These are phyloP conservation scores for Liolophura sinensis DNA, from an alignment of 1,140 invertebrate genomes.

Conservation along the genomic window DNA sequence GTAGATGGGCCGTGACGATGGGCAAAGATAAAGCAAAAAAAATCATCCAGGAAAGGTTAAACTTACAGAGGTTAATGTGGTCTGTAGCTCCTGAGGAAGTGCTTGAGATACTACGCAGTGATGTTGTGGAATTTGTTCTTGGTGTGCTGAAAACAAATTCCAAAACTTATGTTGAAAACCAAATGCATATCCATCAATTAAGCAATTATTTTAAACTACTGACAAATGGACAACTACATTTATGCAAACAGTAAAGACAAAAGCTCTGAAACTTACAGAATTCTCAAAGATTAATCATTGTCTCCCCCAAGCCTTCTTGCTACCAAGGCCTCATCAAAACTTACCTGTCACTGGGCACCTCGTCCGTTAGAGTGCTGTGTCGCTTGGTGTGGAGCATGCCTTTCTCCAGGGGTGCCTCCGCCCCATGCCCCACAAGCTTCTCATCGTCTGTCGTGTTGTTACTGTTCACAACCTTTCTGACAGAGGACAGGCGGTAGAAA, in stretches of 20 bases:
- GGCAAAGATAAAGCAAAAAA: no score
- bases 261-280: no score
- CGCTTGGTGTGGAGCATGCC: slow-evolving; percentile 96
- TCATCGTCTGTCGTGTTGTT: slow-evolving; percentile 48
- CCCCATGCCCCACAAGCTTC: slow-evolving; percentile 33
- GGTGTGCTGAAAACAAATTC: slow-evolving; percentile 22
- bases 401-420: slow-evolving; percentile 56
- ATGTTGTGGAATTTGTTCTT: slow-evolving; percentile 29
- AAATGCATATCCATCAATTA: no score
- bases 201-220: no score
- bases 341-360: slow-evolving; percentile 41
- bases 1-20: no score
- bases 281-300: no score
- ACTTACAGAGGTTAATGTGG: not conserved
- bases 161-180: not conserved
- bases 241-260: no score
- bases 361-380: slow-evolving; percentile 85
- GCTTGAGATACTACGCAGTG: slow-evolving; percentile 21
- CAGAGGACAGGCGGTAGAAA: slow-evolving; percentile 90
- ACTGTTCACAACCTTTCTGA: slow-evolving; percentile 29
- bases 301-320: no score
- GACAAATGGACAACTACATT: no score
- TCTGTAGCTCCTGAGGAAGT: not conserved
- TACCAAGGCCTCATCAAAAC: not conserved
- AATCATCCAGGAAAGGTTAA: not conserved